A percentile compares a stretch with the other conserved stretches of the same genome.
These are phyloP conservation scores for Gandaritis pyraliata DNA, from an alignment of 2,888 invertebrate genomes.

Conservation along the genomic window DNA sequence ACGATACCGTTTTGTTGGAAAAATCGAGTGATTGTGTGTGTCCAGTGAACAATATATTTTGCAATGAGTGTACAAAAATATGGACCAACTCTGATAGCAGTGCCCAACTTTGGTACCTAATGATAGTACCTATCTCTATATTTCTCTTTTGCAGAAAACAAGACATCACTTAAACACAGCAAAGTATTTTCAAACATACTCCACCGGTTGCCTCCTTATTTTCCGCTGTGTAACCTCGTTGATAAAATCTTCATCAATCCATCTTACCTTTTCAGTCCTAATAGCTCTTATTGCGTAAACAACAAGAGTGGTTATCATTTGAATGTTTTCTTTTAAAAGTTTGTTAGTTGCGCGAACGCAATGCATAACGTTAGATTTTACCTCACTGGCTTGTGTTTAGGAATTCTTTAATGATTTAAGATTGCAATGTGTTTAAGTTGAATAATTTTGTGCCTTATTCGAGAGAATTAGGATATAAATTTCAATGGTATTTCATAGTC, in stretches of 20 bases:
- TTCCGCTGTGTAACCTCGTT: slow-evolving; percentile 59
- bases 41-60: no score
- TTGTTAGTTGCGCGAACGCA: slow-evolving; percentile 40
- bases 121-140: no score
- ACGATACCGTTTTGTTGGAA: not conserved
- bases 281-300: slow-evolving; percentile 32
- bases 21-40: not conserved
- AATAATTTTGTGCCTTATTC: slow-evolving; percentile 23
- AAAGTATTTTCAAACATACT: slow-evolving; percentile 43
- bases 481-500: slow-evolving; percentile 4
- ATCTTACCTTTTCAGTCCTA: slow-evolving; percentile 17
- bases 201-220: slow-evolving; percentile 48
- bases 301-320: slow-evolving; percentile 41
- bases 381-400: slow-evolving; percentile 47
- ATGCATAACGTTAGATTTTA: slow-evolving; percentile 43
- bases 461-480: slow-evolving; percentile 5
- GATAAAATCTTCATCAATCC: slow-evolving; percentile 53
- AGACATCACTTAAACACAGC: slow-evolving; percentile 21
- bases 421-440: slow-evolving; percentile 32
- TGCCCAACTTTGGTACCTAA: no score
- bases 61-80: no score
- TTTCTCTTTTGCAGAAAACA: slow-evolving; percentile 6
- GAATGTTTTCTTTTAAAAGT: slow-evolving; percentile 30
- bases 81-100: no score
- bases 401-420: slow-evolving; percentile 49